Evolutionary conservation across 2,888 invertebrate species (phyloP), one percentile per base, ranked within the genome.

Genomic region (Zaprionus bogoriensis): DNA sequence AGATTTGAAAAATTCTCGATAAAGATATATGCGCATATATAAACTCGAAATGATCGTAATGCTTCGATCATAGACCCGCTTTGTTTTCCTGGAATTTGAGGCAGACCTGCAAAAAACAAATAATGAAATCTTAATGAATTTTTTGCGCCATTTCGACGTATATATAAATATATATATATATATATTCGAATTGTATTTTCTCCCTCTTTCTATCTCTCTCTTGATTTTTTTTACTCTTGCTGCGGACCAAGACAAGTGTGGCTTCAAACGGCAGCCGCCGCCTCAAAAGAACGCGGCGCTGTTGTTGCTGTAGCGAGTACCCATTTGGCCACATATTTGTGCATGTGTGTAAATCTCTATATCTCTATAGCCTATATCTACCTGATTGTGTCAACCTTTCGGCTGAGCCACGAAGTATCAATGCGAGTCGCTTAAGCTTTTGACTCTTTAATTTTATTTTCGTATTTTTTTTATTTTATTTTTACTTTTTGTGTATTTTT

Each of bases 331-430:
- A 38, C 1, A 57, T 48, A 19, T 58, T 36, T 36, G 10, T 27
- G 19, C 50, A 54, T 14, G 25, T 44, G 12, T 82, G 65, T 74
- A 81, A 68, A 74, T 69, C 14, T 23, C 12, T 25, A 22, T 38
- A 39, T 20, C 36, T 27, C 22, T 47, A 64, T 55, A 42, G 38
- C 14, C 53, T 55, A 74, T 64, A 69, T 75, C 86, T 80, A 85
- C 86, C 80, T 80, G 86, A 86, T 82, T 81, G 80, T 81, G 80
- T 86, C 80, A 81, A 86, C 80, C 77, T 69, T 83, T 74, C 59
- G 66, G 72, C 64, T 66, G 23, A 67, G 69, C 63, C 58, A 47
- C 62, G 61, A 67, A 62, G 67, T 64, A 73, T 61, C 65, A 72
- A 68, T 74, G 74, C 55, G 68, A 20, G 41, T 52, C 39, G 41